Conservation (phyloP, 1,140 invertebrate genomes). For the Aphidius gifuensis region DNA sequence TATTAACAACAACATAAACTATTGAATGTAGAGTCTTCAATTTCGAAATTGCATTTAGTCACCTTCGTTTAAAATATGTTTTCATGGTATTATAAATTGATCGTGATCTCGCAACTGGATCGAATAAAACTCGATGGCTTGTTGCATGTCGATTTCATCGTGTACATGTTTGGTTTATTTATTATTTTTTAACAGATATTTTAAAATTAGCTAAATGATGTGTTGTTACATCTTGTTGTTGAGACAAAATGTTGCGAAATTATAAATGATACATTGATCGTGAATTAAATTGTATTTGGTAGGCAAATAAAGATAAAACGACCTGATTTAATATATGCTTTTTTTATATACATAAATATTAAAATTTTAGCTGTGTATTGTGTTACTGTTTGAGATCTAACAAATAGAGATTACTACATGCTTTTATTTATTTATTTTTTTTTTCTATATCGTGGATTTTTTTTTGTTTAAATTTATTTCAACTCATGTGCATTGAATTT, state of each 20-base stretch:
- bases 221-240: slow-evolving; percentile 14
- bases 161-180: background rate
- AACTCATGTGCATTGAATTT: too few species aligned
- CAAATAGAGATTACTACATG: too few species aligned
- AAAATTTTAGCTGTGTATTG: too few species aligned
- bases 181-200: background rate
- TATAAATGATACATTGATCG: background rate
- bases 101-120: slow-evolving; percentile 26
- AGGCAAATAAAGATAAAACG: too few species aligned
- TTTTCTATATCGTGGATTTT: too few species aligned
- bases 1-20: background rate
- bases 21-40: slow-evolving; percentile 8
- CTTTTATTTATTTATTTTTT: too few species aligned
- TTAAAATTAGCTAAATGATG: slow-evolving; percentile 23
- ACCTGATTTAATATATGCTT: background rate
- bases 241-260: slow-evolving; percentile 14
- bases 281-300: background rate
- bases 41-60: slow-evolving; percentile 15
- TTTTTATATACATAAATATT: background rate
- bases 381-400: too few species aligned
- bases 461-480: too few species aligned
- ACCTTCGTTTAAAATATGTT: slow-evolving; percentile 2
- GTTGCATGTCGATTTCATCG: background rate
- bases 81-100: slow-evolving; percentile 7
- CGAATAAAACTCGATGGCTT: slow-evolving; percentile 15